A percentile compares a stretch with the other conserved stretches of the same genome.
Evolutionary conservation across 1,140 invertebrate genomes (phyloP).

Genomic region (Coptotermes formosanus): DNA sequence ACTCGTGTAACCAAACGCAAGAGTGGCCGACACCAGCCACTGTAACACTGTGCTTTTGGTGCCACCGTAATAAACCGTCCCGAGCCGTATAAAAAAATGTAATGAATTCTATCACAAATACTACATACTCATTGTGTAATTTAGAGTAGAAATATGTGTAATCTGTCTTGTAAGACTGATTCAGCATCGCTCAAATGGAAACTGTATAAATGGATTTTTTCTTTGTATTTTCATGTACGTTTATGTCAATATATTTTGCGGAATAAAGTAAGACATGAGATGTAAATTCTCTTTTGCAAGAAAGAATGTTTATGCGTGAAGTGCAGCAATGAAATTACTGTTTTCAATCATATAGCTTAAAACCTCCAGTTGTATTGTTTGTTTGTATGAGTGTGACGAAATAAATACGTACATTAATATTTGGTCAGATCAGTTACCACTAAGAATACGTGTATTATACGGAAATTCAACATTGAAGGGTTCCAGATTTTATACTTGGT

Average conservation of each 20-base stretch:
- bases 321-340: neutral
- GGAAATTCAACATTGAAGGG: neutral
- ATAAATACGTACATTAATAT: neutral
- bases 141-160: neutral
- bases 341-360: neutral
- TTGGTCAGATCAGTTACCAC: too few relatives aligned
- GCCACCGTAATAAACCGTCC: neutral
- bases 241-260: neutral
- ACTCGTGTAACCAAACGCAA: neutral
- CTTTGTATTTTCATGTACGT: neutral
- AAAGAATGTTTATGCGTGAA: neutral
- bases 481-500: neutral
- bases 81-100: neutral
- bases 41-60: neutral
- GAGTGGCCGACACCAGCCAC: neutral
- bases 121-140: neutral
- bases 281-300: neutral
- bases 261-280: neutral
- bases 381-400: neutral
- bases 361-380: neutral
- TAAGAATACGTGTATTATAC: neutral
- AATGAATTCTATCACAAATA: neutral
- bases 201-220: neutral
- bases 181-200: constrained; percentile 6
- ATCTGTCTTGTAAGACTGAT: neutral